Base-by-base conservation (phyloP, 1,140 invertebrate species). In the Atopsyche davidsoni region DNA sequence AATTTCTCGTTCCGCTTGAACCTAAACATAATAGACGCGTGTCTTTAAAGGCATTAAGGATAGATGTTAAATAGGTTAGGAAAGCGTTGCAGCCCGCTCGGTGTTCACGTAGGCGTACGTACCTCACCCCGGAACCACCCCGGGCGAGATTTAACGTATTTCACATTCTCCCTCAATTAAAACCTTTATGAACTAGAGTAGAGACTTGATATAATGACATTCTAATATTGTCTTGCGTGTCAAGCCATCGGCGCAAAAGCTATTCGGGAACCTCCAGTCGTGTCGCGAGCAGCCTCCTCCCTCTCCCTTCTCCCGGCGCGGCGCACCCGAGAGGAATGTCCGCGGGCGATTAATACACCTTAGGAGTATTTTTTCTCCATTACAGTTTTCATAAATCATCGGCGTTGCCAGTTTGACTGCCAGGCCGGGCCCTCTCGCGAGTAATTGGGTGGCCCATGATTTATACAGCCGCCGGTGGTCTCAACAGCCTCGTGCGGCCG, bases 361-460 rank as follows among this genome's bases (percentile, higher is more conserved):
- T n/a, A n/a, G n/a, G n/a, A n/a, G n/a, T n/a, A n/a, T n/a, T n/a
- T n/a, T n/a, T n/a, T n/a, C n/a, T n/a, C n/a, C n/a, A n/a, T n/a
- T n/a, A n/a, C n/a, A n/a, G n/a, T n/a, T n/a, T n/a, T n/a, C n/a
- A n/a, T n/a, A n/a, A n/a, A n/a, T n/a, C n/a, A n/a, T n/a, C n/a
- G n/a, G n/a, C n/a, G n/a, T n/a, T n/a, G 7, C 7, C 25, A 13
- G 7, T 28, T 28, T n/a, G 25, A 7, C 14, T 11, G 35, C 35
- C 46, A 18, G 17, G 10, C 23, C 34, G 9, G 34, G 16, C 32
- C 13, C 13, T 23, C 40, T 42, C 25, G 43, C 25, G 43, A 51
- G 41, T 51, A 51, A 51, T 51, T 51, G 48, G 48, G 48, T 51
- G 39, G 48, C 39, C 42, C 50, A 52, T 52, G 50, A 52, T 52